Evolutionary conservation across 1,140 invertebrate species (phyloP).

Genomic region (Saccostrea glomerata): DNA sequence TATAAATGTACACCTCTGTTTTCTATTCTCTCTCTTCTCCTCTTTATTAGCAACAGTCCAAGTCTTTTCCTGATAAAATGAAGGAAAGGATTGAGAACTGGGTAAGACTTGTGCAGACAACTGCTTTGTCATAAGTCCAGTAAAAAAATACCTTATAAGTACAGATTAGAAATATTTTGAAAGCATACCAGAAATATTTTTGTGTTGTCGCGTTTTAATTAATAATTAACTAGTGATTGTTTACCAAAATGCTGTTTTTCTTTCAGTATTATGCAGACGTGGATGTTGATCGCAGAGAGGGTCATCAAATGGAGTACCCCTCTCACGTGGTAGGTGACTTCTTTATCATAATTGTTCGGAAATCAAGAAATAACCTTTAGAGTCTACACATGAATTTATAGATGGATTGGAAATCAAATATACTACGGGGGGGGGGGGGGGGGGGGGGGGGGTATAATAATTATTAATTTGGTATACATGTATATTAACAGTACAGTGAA

Average conservation of each 20-base stretch:
- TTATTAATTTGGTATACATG: neutral
- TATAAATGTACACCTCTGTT: neutral
- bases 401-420: neutral
- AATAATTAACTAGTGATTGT: too few species aligned
- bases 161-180: too few species aligned
- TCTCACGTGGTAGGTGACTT: slow-evolving; percentile 6
- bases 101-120: neutral
- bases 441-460: neutral
- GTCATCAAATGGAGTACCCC: neutral
- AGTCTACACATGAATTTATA: neutral
- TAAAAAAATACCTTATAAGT: too few species aligned
- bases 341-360: neutral
- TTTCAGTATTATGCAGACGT: neutral
- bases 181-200: too few species aligned
- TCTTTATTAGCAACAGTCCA: neutral
- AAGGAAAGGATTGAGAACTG: slow-evolving; percentile 6
- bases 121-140: too few species aligned
- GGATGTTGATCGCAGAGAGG: neutral
- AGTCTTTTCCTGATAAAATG: slow-evolving; percentile 15
- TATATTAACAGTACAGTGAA: too few species aligned
- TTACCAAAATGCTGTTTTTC: neutral
- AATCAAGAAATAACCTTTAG: too few species aligned
- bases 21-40: neutral
- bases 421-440: neutral
- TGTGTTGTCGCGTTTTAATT: too few species aligned